Evolutionary conservation across 92 coral and sea anemone genomes (phyloP), one percentile per base, ranked within the genome.

Genomic region (Phenganax marumi): DNA sequence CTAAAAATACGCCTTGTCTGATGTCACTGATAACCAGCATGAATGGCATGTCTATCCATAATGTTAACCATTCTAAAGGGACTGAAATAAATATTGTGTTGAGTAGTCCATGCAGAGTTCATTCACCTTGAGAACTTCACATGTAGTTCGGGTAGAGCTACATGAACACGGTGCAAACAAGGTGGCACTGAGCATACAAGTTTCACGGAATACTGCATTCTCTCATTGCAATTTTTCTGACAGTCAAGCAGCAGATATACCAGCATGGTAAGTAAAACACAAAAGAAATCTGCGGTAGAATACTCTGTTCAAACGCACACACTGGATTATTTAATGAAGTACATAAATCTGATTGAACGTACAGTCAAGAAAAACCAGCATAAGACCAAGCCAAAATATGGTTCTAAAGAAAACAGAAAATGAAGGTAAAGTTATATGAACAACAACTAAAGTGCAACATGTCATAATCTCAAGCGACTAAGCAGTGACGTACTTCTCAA

Each of bases 31-130:
- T 77, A 47, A 95, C 80, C 43, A 95, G 73, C 97, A 95, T 95
- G 75, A 82, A 92, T 2, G 98, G 97, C 97, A 92, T 87, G 61
- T 95, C 85, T 14, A 86, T 52, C 94, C 90, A 90, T 79, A 95
- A 85, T 0, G 98, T 95, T 63, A 95, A 62, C 98, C 98, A 95
- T 76, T 95, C 98, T 19, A 95, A 50, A 2, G 97, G 97, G 54
- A 94, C 97, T 94, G 81, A 17, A 82, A 18, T 26, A 13, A 18
- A 84, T 43, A 57, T 4, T 57, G 21, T 12, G 22, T 47, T 60
- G 13, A 46, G 3, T 8, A 71, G 50, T 13, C 47, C 19, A 0
- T 79, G 16, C 50, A 49, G 23, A 10, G 2, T 6, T 57, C 5
- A 21, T 12, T 48, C 17, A 50, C 10, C 18, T 17, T 0, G 50